Base-by-base conservation (phyloP, 2,797 vertebrate species). In the Sylvia borin region DNA sequence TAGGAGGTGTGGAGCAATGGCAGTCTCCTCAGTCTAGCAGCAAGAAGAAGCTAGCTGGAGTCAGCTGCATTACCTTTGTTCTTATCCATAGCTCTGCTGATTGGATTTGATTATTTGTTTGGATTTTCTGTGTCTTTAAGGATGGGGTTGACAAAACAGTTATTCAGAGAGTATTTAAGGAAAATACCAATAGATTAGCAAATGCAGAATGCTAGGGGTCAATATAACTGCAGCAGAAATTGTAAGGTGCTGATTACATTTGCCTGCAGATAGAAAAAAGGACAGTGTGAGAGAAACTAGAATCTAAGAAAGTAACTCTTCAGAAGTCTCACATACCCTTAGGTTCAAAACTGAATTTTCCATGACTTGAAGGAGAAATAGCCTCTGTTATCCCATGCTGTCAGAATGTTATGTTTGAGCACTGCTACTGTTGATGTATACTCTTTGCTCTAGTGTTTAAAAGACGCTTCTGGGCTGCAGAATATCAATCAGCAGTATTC, bases 401-500 rank as follows among this genome's bases (percentile, higher is more conserved):
- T 67, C 87, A 90, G 79, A 88, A 85, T 70, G 61, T 83, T 80
- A 48, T 58, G 54, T 84, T 88, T 95, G 43, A 93, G 64, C 78
- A 78, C 26, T 68, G 43, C 55, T 82, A 82, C 45, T 94, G 90
- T 93, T 95, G 85, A 90, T 93, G 26, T 76, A 87, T 64, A 80
- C 68, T 57, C 72, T 93, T 92, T 92, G 32, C 82, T 96, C 54
- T 91, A 90, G 86, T 81, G 77, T 77, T 93, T 92, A 88, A 88
- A 93, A 93, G 78, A 92, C 62, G 42, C 50, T 95, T 80, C 74
- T 85, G 54, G 84, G 62, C 40, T 83, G 72, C 47, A 83, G 76
- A 78, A 89, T 70, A 89, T 62, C 54, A 92, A 85, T 95, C 93
- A 92, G 29, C 58, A 58, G 53, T 87, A 97, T 96, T 95, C 92